These are phyloP conservation scores for Hirtodrosophila duncani DNA, from an alignment of 2,888 invertebrate genomes.

Conservation along the genomic window DNA sequence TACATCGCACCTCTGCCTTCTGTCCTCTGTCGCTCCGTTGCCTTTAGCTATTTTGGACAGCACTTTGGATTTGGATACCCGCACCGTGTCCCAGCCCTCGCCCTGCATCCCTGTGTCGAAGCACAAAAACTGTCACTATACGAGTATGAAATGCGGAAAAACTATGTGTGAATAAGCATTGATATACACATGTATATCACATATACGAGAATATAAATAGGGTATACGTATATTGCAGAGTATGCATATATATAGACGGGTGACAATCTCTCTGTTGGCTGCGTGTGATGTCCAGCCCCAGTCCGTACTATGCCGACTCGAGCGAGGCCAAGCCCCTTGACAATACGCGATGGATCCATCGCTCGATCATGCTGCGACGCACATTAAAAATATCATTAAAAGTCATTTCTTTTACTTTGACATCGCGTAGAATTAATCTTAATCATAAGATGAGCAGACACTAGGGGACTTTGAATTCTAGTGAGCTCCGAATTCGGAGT, in stretches of 20 bases:
- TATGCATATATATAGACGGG: constrained; percentile 58
- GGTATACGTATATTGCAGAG: constrained; percentile 4
- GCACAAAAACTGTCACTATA: constrained; percentile 58
- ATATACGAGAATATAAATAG: no score
- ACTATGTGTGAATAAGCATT: constrained; percentile 60
- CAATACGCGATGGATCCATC: constrained; percentile 28
- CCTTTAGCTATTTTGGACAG: constrained; percentile 64
- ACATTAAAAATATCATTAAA: constrained; percentile 42
- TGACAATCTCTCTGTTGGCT: constrained; percentile 59
- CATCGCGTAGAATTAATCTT: background rate
- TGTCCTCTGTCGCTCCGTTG: background rate
- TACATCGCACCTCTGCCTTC: background rate
- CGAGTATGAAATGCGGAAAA: constrained; percentile 69
- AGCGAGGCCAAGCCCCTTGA: constrained; percentile 49
- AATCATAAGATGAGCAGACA: background rate
- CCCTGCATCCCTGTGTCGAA: constrained; percentile 39
- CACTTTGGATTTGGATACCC: constrained; percentile 25
- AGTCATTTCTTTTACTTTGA: no score
- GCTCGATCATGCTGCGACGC: no score
- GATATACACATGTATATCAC: constrained; percentile 10
- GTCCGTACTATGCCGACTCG: constrained; percentile 44
- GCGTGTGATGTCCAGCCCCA: constrained; percentile 62
- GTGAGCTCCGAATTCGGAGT: no score
- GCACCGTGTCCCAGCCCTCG: constrained; percentile 27
- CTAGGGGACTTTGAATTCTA: no score